A percentile compares a stretch with the other conserved stretches of the same genome.
These are phyloP conservation scores for Rhabdomys pumilio DNA, from an alignment of 2,797 vertebrate species.

Conservation along the genomic window DNA sequence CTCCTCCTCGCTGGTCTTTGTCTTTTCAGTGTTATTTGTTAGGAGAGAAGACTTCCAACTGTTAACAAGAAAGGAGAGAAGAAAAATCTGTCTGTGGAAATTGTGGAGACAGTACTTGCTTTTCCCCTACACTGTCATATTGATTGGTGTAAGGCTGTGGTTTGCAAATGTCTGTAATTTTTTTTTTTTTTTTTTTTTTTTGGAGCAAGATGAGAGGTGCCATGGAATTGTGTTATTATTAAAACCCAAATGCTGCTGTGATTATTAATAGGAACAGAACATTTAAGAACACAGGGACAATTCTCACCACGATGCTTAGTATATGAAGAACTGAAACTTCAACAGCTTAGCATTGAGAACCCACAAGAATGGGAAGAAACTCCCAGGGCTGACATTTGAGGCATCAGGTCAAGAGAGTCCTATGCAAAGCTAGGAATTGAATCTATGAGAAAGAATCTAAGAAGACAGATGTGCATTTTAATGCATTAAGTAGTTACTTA, in stretches of 20 bases:
- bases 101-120: slow-evolving; percentile 76
- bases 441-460: not conserved
- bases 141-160: slow-evolving; percentile 74
- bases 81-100: slow-evolving; percentile 75
- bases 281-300: slow-evolving; percentile 64
- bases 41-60: slow-evolving; percentile 84
- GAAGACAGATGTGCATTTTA: not conserved
- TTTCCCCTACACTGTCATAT: slow-evolving; percentile 73
- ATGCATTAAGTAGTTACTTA: slow-evolving; percentile 20
- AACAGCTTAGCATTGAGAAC: slow-evolving; percentile 49
- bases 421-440: slow-evolving; percentile 32
- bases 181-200: slow-evolving; percentile 44
- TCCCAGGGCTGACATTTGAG: not conserved
- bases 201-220: slow-evolving; percentile 56
- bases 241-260: slow-evolving; percentile 57
- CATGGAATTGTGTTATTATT: slow-evolving; percentile 74
- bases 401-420: not conserved
- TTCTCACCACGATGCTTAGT: slow-evolving; percentile 15
- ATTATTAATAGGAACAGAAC: slow-evolving; percentile 79
- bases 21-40: slow-evolving; percentile 86
- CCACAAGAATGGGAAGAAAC: slow-evolving; percentile 27
- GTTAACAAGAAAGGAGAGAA: slow-evolving; percentile 84
- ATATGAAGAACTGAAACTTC: slow-evolving; percentile 68
- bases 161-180: slow-evolving; percentile 76
- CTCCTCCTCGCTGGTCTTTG: slow-evolving; percentile 86